Conservation (phyloP, 2,888 invertebrate genomes). For the Griposia aprilina region DNA sequence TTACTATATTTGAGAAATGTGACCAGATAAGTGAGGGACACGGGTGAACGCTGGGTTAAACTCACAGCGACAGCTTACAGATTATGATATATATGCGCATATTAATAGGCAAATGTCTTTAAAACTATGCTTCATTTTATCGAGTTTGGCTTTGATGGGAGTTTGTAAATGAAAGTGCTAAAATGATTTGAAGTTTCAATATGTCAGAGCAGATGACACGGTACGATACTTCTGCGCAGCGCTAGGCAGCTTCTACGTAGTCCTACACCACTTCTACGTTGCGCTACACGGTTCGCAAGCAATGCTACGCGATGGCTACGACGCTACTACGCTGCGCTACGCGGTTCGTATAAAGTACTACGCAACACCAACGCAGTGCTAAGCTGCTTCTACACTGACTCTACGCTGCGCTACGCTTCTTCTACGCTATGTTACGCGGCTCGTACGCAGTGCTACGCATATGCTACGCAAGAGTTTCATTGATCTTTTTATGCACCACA, state of each 20-base stretch:
- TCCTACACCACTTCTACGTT: constrained; percentile 6
- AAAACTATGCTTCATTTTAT: constrained; percentile 25
- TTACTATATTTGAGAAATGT: constrained; percentile 65
- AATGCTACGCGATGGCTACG: not conserved
- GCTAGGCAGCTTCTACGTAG: not conserved
- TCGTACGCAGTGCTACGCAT: not conserved
- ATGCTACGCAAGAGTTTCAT: not conserved
- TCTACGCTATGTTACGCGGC: not conserved
- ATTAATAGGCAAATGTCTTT: constrained; percentile 41
- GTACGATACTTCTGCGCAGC: not conserved
- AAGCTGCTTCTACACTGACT: too few relatives aligned
- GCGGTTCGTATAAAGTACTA: not conserved
- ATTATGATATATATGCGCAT: constrained; percentile 41
- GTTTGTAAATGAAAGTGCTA: not conserved
- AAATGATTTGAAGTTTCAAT: not conserved
- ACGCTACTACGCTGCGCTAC: not conserved
- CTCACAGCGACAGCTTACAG: constrained; percentile 46
- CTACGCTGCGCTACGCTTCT: not conserved
- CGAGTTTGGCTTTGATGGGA: not conserved
- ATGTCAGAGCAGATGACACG: not conserved
- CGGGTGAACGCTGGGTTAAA: constrained; percentile 61
- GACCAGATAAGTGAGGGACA: constrained; percentile 62
- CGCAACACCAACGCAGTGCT: too few relatives aligned
- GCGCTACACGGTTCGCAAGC: not conserved
- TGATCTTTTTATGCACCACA: not conserved